Conservation (phyloP, 2,888 invertebrate genomes). For the Helleia helle region DNA sequence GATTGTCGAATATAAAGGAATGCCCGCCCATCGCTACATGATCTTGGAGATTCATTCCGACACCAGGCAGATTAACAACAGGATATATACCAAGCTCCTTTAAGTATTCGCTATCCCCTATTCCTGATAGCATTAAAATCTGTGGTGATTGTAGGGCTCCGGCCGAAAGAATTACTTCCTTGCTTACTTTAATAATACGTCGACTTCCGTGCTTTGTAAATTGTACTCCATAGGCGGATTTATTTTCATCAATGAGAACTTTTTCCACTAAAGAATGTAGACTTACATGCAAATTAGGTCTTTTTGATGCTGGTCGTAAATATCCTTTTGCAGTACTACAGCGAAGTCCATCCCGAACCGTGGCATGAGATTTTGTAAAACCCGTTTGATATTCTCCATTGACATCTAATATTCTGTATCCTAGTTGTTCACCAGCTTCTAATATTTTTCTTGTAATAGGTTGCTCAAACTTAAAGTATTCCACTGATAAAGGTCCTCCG, state of each 20-base stretch:
- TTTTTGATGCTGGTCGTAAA: slow-evolving; percentile 76
- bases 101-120: slow-evolving; percentile 80
- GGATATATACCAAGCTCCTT: slow-evolving; percentile 74
- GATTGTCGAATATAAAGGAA: slow-evolving; percentile 80
- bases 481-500: slow-evolving; percentile 83
- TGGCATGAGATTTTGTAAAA: slow-evolving; percentile 84
- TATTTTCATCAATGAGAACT: slow-evolving; percentile 76
- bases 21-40: slow-evolving; percentile 87
- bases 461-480: slow-evolving; percentile 80
- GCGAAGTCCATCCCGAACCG: slow-evolving; percentile 83
- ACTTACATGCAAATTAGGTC: slow-evolving; percentile 83
- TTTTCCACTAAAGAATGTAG: slow-evolving; percentile 79
- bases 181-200: slow-evolving; percentile 74
- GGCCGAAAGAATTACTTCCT: slow-evolving; percentile 89
- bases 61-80: slow-evolving; percentile 78
- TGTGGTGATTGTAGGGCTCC: slow-evolving; percentile 91
- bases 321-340: slow-evolving; percentile 91
- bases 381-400: slow-evolving; percentile 88
- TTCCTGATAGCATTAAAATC: slow-evolving; percentile 88
- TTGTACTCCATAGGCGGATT: slow-evolving; percentile 78
- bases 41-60: slow-evolving; percentile 88
- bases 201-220: slow-evolving; percentile 75
- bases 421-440: slow-evolving; percentile 79
- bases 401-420: slow-evolving; percentile 80
- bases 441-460: slow-evolving; percentile 81